These are phyloP conservation scores for Equus quagga DNA, from an alignment of 2,113 vertebrate species.

Conservation along the genomic window DNA sequence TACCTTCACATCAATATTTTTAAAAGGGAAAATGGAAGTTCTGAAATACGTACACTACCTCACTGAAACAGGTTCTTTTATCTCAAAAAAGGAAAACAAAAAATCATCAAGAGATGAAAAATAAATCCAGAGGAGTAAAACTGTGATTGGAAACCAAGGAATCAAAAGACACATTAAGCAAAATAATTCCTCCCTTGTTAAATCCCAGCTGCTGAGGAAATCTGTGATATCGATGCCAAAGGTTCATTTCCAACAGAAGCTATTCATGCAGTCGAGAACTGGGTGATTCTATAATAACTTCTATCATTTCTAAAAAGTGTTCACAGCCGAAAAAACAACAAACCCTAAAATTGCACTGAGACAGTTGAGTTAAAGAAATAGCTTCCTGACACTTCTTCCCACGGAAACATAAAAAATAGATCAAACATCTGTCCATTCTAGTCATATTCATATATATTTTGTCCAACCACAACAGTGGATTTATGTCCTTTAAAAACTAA, in stretches of 20 bases:
- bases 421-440: constrained; percentile 28
- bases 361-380: constrained; percentile 44
- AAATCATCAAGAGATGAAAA: background rate
- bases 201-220: background rate
- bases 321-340: background rate
- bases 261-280: background rate
- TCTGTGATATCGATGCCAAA: background rate
- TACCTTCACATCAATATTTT: background rate
- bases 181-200: background rate
- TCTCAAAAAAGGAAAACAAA: background rate
- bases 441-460: background rate
- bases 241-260: background rate
- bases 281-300: background rate
- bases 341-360: background rate
- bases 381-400: constrained; percentile 47
- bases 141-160: background rate
- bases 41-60: background rate
- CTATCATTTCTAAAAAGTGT: background rate
- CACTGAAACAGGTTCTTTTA: background rate
- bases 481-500: background rate
- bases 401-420: constrained; percentile 58
- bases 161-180: background rate
- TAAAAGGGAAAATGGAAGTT: background rate
- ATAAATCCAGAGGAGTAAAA: background rate
- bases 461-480: background rate